These are phyloP conservation scores for Tenualosa thibaudeaui DNA, from an alignment of 2,797 vertebrate species.

Conservation along the genomic window DNA sequence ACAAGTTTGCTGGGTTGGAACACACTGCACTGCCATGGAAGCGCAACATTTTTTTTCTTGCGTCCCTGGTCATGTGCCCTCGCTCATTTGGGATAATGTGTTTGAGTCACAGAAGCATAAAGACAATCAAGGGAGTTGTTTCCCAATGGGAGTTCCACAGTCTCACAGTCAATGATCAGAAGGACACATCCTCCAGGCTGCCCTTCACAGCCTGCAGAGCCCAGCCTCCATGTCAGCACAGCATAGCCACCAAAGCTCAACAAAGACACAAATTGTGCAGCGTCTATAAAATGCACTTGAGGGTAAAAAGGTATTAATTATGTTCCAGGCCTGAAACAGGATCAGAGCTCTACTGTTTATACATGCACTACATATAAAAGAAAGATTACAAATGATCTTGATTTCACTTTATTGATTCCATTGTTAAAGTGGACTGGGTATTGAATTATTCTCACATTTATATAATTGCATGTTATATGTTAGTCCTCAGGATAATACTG, in stretches of 20 bases:
- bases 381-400: neutral
- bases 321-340: neutral
- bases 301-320: neutral
- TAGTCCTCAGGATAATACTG: neutral
- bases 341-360: neutral
- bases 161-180: constrained; percentile 29
- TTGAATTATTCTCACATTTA: neutral
- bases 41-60: neutral
- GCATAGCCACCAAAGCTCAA: neutral
- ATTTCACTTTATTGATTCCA: neutral
- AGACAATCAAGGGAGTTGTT: constrained; percentile 19
- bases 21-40: neutral
- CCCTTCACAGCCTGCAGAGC: neutral
- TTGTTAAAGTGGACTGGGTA: neutral
- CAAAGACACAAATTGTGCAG: neutral
- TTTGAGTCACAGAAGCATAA: neutral
- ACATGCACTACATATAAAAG: neutral
- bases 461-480: neutral
- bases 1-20: neutral
- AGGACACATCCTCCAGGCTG: constrained; percentile 34
- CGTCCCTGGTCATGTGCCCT: neutral
- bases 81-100: constrained; percentile 27
- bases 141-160: constrained; percentile 32
- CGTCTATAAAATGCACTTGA: neutral
- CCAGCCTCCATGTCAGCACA: neutral